Evolutionary conservation across 2,113 vertebrate species (phyloP).

Genomic region (Mus pahari): DNA sequence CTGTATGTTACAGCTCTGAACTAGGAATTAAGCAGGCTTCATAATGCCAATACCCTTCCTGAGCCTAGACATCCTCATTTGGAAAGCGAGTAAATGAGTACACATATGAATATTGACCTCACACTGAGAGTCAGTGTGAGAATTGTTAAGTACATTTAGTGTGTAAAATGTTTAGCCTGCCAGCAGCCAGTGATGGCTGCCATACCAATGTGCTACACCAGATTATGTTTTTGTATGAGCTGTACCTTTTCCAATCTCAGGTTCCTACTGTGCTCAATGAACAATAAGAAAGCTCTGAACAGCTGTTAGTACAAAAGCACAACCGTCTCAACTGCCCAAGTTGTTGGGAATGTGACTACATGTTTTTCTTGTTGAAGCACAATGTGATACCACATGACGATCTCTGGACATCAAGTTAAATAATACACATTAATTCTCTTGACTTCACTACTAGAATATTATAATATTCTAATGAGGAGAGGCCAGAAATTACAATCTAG

Average conservation of each 20-base stretch:
- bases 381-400: neutral
- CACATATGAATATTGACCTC: neutral
- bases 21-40: neutral
- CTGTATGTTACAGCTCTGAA: neutral
- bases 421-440: neutral
- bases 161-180: neutral
- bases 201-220: neutral
- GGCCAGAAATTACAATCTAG: neutral
- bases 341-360: neutral
- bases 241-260: neutral
- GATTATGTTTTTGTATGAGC: conserved; percentile 30
- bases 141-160: neutral
- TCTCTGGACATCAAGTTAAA: neutral
- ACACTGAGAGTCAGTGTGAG: neutral
- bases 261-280: neutral
- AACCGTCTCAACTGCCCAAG: neutral
- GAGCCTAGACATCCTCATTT: neutral
- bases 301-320: conserved; percentile 28
- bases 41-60: neutral
- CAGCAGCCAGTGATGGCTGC: neutral
- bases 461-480: neutral
- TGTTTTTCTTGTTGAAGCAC: neutral
- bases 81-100: neutral
- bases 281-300: neutral
- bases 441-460: neutral